Evolutionary conservation across 2,797 vertebrate genomes (phyloP), one percentile per base, ranked within the genome.

Genomic region (Bryconaethiops microstoma): DNA sequence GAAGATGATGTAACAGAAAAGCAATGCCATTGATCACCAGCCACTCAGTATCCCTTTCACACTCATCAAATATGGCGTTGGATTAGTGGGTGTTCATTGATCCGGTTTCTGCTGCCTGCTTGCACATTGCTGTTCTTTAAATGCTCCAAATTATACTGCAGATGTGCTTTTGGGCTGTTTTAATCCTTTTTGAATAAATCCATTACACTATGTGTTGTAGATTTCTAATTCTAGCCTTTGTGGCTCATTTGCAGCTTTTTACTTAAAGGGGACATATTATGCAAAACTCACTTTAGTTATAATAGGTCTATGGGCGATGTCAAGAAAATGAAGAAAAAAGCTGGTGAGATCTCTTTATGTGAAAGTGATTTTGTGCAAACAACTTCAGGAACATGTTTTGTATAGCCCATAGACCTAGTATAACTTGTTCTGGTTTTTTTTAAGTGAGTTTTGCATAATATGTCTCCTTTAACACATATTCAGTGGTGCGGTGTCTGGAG

Each of bases 1-100:
- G 45, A 54, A 64, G 65, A 78, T 80, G 65, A 80, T 82, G 83
- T 64, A 80, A 78, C 8, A 23, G 60, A 76, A 86, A 80, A 78
- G 50, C 70, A 82, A 82, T 52, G 70, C 14, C 62, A 84, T 80
- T 50, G 85, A 84, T 84, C 68, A 21, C 39, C 50, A 63, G 76
- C 73, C 70, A 78, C 78, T 78, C 64, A 9, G 75, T 65, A 81
- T 80, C 74, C 77, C 64, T 77, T 84, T 74, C 67, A 80, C 78
- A 78, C 68, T 64, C 67, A 70, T 80, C 78, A 82, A 80, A 76
- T 60, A 69, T 78, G 77, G 25, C 70, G 70, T 52, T 52, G 74
- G 77, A 76, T 84, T 83, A 83, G 84, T 29, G 57, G 72, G 62
- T 74, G 45, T 60, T 76, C 80, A 84, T 86, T 76, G 85, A 82